Conservation (phyloP, 2,113 vertebrate species). For the Coryphaenoides rupestris region DNA sequence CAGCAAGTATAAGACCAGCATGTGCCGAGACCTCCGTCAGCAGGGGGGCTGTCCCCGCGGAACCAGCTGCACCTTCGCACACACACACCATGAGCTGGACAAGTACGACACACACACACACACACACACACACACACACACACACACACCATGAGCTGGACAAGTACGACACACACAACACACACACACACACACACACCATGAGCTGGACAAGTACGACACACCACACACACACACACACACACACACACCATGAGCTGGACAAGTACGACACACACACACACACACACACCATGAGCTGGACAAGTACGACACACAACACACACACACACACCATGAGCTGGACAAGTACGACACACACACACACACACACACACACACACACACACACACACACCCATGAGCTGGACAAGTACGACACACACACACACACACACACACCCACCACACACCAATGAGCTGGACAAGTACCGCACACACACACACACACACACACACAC, state of each 20-base stretch:
- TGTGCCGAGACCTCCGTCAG: conserved; percentile 94
- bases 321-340: conserved; percentile 96
- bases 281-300: conserved; percentile 4
- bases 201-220: conserved; percentile 94
- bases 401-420: conserved; percentile 91
- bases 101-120: conserved; percentile 76
- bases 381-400: conserved; percentile 97
- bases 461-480: conserved; percentile 85
- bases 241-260: conserved; percentile 95
- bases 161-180: conserved; percentile 77
- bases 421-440: conserved; percentile 85
- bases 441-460: too few relatives aligned
- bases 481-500: conserved; percentile 1
- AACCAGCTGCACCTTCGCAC: conserved; percentile 94
- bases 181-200: conserved; percentile 86
- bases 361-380: conserved; percentile 1
- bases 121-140: conserved; percentile 61
- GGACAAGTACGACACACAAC: too few relatives aligned
- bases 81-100: conserved; percentile 96
- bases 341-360: conserved; percentile 86
- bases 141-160: conserved; percentile 97
- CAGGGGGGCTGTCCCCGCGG: conserved; percentile 93
- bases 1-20: conserved; percentile 98
- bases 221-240: conserved; percentile 39
- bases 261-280: conserved; percentile 83